These are phyloP conservation scores for Drosophila nigricruria DNA, from an alignment of 2,888 invertebrate species.

Conservation along the genomic window DNA sequence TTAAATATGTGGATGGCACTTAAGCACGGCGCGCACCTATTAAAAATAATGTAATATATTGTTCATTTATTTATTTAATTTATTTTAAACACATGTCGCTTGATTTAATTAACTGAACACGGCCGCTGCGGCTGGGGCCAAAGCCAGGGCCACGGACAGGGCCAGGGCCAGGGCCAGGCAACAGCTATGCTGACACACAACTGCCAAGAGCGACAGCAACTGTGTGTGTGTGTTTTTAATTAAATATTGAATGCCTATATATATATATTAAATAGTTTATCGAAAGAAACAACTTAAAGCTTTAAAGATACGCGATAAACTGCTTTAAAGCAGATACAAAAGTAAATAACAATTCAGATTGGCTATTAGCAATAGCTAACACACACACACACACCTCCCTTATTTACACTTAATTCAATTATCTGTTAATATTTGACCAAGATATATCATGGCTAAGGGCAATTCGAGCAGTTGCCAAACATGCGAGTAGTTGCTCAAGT, in stretches of 20 bases:
- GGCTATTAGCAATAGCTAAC: slow-evolving; percentile 31
- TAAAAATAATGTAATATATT: slow-evolving; percentile 57
- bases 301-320: slow-evolving; percentile 29
- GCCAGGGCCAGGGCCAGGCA: slow-evolving; percentile 37
- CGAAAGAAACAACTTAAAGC: slow-evolving; percentile 30
- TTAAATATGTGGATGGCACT: slow-evolving; percentile 9
- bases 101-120: slow-evolving; percentile 76
- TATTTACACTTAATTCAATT: slow-evolving; percentile 80
- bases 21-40: slow-evolving; percentile 35
- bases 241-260: slow-evolving; percentile 51
- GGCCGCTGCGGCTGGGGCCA: slow-evolving; percentile 53
- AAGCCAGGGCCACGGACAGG: too few species aligned
- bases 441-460: slow-evolving; percentile 40
- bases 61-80: slow-evolving; percentile 64
- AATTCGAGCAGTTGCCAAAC: slow-evolving; percentile 25
- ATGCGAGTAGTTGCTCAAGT: slow-evolving; percentile 36
- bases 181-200: slow-evolving; percentile 45
- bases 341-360: slow-evolving; percentile 26
- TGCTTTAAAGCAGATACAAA: not conserved
- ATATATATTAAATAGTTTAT: slow-evolving; percentile 31
- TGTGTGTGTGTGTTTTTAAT: slow-evolving; percentile 58
- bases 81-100: slow-evolving; percentile 72
- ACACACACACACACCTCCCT: slow-evolving; percentile 40
- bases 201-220: slow-evolving; percentile 40
- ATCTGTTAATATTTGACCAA: slow-evolving; percentile 77